These are phyloP conservation scores for Orgyia antiqua DNA, from an alignment of 2,888 invertebrate genomes.

Conservation along the genomic window DNA sequence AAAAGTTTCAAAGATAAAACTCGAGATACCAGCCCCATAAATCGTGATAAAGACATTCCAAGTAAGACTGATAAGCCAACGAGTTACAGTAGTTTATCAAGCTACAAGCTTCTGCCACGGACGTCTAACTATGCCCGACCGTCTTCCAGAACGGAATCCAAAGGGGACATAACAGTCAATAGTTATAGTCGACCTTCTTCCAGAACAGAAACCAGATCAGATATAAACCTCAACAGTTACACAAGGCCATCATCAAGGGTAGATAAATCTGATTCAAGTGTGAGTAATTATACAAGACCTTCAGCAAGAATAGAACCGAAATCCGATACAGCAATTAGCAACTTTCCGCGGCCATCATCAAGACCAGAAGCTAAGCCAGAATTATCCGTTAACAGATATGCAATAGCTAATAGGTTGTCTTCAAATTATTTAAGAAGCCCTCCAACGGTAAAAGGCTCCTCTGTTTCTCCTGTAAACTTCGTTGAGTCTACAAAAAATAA, in stretches of 20 bases:
- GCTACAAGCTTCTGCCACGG: constrained; percentile 75
- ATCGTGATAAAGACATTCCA: constrained; percentile 76
- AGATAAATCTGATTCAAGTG: constrained; percentile 42
- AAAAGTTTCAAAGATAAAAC: constrained; percentile 62
- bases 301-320: constrained; percentile 47
- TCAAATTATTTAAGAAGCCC: constrained; percentile 63
- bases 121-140: constrained; percentile 52
- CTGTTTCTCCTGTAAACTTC: constrained; percentile 56
- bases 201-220: constrained; percentile 50
- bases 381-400: constrained; percentile 47
- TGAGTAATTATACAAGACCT: constrained; percentile 49
- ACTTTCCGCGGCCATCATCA: constrained; percentile 46
- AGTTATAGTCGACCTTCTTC: constrained; percentile 52
- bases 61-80: constrained; percentile 75
- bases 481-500: constrained; percentile 38
- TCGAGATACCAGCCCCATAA: constrained; percentile 78
- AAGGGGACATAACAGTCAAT: constrained; percentile 38
- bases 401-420: constrained; percentile 62
- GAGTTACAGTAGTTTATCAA: constrained; percentile 68
- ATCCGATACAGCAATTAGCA: constrained; percentile 34
- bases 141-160: constrained; percentile 43
- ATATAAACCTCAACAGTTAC: constrained; percentile 35
- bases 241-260: constrained; percentile 46
- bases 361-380: constrained; percentile 52
- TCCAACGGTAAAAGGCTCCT: constrained; percentile 53